phyloP scores from a whole-genome alignment of 2,888 invertebrate species.

The Galerucella calmariensis region DNA sequence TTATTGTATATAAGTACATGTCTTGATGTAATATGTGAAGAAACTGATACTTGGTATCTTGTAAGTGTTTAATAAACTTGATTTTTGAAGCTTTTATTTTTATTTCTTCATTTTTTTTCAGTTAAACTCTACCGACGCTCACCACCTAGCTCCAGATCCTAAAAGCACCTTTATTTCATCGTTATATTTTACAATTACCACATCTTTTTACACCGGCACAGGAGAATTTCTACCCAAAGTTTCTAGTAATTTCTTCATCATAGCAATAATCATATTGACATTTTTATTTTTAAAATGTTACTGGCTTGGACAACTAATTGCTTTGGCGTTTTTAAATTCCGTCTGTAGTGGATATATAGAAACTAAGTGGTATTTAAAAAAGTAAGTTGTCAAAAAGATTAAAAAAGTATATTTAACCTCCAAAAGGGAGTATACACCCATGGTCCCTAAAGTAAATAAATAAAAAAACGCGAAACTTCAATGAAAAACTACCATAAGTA shows the following conservation, averaged over 20 bases:
- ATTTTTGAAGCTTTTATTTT: constrained; percentile 2
- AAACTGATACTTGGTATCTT: constrained; percentile 66
- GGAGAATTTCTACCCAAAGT: constrained; percentile 33
- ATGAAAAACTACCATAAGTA: too few species aligned
- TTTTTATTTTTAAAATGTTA: constrained; percentile 30
- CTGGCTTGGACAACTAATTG: constrained; percentile 21
- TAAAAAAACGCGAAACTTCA: too few species aligned
- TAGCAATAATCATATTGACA: constrained; percentile 14
- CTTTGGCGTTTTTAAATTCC: constrained; percentile 14
- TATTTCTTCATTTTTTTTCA: background rate
- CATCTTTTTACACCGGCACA: constrained; percentile 27
- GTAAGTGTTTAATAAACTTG: constrained; percentile 30
- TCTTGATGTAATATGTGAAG: constrained; percentile 66
- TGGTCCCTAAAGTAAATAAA: too few species aligned
- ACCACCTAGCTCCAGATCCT: constrained; percentile 14
- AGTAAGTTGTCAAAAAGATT: constrained; percentile 5
- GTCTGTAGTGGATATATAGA: constrained; percentile 16
- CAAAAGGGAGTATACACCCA: too few species aligned
- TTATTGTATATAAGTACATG: constrained; percentile 68
- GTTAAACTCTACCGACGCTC: background rate
- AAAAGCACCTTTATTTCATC: constrained; percentile 17
- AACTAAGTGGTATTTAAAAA: constrained; percentile 22
- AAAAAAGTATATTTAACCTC: too few species aligned
- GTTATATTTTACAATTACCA: constrained; percentile 31
- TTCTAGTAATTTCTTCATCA: constrained; percentile 13